A percentile compares a stretch with the other conserved stretches of the same genome.
These are phyloP conservation scores for Laothoe populi DNA, from an alignment of 2,888 invertebrate species.

Conservation along the genomic window DNA sequence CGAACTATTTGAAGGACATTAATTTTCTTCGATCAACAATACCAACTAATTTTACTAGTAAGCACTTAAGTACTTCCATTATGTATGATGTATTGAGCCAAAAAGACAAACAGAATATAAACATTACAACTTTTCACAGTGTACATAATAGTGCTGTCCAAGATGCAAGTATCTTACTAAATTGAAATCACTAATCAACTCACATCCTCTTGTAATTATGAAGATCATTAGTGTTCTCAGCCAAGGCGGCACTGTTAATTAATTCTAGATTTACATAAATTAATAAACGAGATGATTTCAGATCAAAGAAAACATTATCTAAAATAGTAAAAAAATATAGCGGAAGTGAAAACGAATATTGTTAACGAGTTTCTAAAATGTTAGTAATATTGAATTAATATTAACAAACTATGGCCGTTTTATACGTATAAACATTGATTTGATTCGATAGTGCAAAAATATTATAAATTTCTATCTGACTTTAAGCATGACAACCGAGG, in stretches of 20 bases:
- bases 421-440: background rate
- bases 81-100: too few relatives aligned
- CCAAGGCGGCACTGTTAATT: background rate
- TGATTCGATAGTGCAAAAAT: too few relatives aligned
- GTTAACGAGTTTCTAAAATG: background rate
- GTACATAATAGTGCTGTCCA: background rate
- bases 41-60: too few relatives aligned
- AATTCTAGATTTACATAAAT: background rate
- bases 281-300: background rate
- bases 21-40: too few relatives aligned
- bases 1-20: too few relatives aligned
- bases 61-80: too few relatives aligned
- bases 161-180: background rate
- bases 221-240: background rate
- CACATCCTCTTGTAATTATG: background rate
- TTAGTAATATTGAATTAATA: background rate
- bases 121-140: too few relatives aligned
- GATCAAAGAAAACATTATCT: background rate
- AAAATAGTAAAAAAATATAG: background rate
- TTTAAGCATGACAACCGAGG: too few relatives aligned
- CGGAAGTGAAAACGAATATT: slow-evolving; percentile 9
- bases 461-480: too few relatives aligned
- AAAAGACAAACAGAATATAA: too few relatives aligned
- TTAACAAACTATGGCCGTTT: background rate
- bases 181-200: background rate